Base-by-base conservation (phyloP, 2,797 vertebrate species). In the Hoplostethus mediterraneus region DNA sequence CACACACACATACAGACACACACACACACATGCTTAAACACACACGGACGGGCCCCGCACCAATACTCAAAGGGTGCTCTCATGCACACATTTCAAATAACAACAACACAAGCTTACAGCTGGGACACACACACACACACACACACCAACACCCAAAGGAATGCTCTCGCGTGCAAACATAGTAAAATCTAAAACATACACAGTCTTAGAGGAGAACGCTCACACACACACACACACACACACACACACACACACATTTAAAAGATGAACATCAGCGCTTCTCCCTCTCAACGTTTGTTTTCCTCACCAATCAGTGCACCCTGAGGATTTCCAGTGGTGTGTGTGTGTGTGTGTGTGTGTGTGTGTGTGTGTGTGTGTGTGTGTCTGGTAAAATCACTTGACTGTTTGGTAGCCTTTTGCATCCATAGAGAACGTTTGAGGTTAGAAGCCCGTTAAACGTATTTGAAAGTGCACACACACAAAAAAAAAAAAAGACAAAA, bases 191-290 rank as follows among this genome's bases (percentile, higher is more conserved):
- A 53, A 54, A 49, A 31, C 63, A 53, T 13, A 70, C 25, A 57
- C 42, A 67, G 25, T 51, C 62, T 17, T 13, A 63, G 45, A 51
- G 13, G 51, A 25, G 51, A 45, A 36, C 16, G 52, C 21, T 45
- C 63, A 66, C 25, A 56, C 64, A 56, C 53, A 33, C 17, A 45
- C 53, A 33, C 53, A 36, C 44, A 45, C 51, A 45, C 58, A 54
- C 40, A 53, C 40, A 53, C 58, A 63, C 49, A 56, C 49, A 67
- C 33, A 60, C 12, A 45, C 42, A 30, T 60, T 42, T 42, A 42
- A 59, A 21, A 42, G 57, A 59, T n/a, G 2, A 57, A 16, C 55
- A 36, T 38, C 33, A 49, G 48, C 17, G 17, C 48, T 51, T 51
- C 48, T 51, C n/a, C n/a, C 17, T 51, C 11, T 21, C 40, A 12